Evolutionary conservation across 2,113 vertebrate species (phyloP).

Genomic region (Petrocephalus microphthalmus): DNA sequence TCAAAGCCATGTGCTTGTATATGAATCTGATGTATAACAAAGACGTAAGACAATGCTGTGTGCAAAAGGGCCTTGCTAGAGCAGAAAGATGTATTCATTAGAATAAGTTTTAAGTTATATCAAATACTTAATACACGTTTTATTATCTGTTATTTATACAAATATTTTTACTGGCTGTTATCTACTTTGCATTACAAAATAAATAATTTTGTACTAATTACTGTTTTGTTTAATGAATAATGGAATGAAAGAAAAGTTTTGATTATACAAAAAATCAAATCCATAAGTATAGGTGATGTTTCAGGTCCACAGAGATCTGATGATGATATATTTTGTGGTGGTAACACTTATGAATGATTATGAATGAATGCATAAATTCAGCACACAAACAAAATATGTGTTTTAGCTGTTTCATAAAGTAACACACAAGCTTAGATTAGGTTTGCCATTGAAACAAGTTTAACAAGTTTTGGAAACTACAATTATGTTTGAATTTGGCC

Average conservation of each 20-base stretch:
- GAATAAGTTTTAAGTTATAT: slow-evolving; percentile 37
- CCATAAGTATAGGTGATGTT: not conserved
- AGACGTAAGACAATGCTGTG: slow-evolving; percentile 60
- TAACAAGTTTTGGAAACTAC: not conserved
- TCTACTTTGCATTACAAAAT: slow-evolving; percentile 65
- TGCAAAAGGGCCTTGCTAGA: slow-evolving; percentile 53
- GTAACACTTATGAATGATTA: not conserved
- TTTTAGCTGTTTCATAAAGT: slow-evolving; percentile 10
- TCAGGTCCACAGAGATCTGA: not conserved
- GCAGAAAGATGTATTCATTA: slow-evolving; percentile 49
- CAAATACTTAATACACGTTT: slow-evolving; percentile 44
- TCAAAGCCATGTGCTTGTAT: not conserved
- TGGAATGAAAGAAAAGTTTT: not conserved
- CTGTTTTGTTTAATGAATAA: slow-evolving; percentile 18
- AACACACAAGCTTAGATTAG: not conserved
- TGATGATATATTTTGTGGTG: not conserved
- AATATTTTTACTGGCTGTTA: slow-evolving; percentile 32
- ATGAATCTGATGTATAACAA: slow-evolving; percentile 42
- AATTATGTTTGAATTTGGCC: not conserved
- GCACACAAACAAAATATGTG: not conserved
- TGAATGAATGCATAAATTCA: not conserved
- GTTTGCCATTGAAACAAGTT: not conserved
- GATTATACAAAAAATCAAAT: not conserved
- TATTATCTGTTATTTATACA: slow-evolving; percentile 38
- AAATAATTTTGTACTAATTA: slow-evolving; percentile 58